A percentile compares a stretch with the other conserved stretches of the same genome.
phyloP scores from a whole-genome alignment of 2,797 vertebrate genomes.

The Pempheris klunzingeri region DNA sequence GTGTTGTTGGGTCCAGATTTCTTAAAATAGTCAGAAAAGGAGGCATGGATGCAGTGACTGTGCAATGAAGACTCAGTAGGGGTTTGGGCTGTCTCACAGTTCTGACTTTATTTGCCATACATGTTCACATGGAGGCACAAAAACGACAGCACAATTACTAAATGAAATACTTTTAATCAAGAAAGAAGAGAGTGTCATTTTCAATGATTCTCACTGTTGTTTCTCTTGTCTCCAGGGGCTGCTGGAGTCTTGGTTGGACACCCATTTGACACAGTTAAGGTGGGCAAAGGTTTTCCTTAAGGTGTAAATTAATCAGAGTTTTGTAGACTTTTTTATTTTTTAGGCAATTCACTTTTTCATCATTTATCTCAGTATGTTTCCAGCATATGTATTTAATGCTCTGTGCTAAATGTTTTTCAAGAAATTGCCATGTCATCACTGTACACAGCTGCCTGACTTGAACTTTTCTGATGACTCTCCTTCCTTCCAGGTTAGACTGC shows the following conservation, averaged over 20 bases:
- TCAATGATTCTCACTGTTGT: background rate
- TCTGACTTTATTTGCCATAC: background rate
- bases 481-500: slow-evolving; percentile 92
- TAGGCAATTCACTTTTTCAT: too few species aligned
- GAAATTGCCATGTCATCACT: background rate
- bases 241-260: slow-evolving; percentile 98
- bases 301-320: background rate
- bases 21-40: background rate
- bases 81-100: background rate
- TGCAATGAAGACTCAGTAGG: background rate
- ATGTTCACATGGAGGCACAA: background rate
- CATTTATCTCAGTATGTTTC: background rate
- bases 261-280: slow-evolving; percentile 99
- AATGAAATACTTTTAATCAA: background rate
- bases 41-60: background rate
- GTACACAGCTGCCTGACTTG: background rate
- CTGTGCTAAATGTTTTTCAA: background rate
- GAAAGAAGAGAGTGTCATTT: background rate
- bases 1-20: background rate
- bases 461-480: slow-evolving; percentile 16
- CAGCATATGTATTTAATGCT: background rate
- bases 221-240: slow-evolving; percentile 86
- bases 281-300: slow-evolving; percentile 70
- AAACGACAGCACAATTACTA: background rate
- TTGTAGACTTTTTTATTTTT: too few species aligned